These are phyloP conservation scores for Cydia strobilella DNA, from an alignment of 1,140 invertebrate species.

Conservation along the genomic window DNA sequence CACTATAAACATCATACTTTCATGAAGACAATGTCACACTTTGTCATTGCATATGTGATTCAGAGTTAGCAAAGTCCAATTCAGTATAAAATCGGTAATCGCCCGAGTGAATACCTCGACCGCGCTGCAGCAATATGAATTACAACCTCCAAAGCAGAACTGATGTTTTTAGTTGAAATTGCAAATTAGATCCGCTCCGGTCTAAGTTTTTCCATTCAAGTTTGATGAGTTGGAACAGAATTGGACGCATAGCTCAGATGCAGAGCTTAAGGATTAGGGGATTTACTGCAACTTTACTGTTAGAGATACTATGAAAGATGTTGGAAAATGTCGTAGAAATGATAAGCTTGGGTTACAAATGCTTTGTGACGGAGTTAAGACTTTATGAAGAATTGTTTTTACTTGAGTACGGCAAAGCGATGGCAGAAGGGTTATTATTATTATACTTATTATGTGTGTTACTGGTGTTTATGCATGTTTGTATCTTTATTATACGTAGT, in stretches of 20 bases:
- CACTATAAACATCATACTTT: no score
- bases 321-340: neutral
- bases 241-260: neutral
- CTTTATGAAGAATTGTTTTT: neutral
- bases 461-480: no score
- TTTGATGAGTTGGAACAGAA: neutral
- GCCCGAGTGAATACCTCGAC: no score
- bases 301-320: neutral
- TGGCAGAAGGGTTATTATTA: no score
- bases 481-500: no score
- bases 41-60: no score
- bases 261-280: neutral
- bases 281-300: neutral
- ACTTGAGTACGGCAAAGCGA: no score
- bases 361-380: neutral
- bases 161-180: conserved; percentile 11
- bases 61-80: no score
- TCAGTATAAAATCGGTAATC: no score
- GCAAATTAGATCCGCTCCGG: neutral
- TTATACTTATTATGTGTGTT: no score
- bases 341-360: neutral
- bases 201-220: neutral
- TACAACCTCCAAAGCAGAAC: neutral
- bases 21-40: no score
- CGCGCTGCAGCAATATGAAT: neutral